Percentiles rank a stretch among this genome's conserved stretches.
phyloP scores from a whole-genome alignment of 2,113 vertebrate genomes.

The Tragelaphus imberbis region DNA sequence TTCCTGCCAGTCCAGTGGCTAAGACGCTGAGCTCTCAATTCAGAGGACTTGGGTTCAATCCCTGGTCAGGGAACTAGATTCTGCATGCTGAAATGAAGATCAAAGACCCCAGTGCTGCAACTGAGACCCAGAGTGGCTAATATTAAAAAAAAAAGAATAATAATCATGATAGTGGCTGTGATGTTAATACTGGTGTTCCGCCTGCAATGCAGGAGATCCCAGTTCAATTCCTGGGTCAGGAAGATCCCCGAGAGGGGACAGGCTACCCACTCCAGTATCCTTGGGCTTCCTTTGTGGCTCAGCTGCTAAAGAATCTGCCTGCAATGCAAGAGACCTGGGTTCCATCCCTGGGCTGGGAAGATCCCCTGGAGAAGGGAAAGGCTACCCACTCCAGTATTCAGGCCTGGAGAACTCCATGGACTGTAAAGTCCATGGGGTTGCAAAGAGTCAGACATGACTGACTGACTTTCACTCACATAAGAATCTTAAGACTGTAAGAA shows the following conservation, averaged over 20 bases:
- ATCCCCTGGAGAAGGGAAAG: background rate
- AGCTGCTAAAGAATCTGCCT: background rate
- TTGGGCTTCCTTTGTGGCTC: background rate
- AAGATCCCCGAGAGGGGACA: background rate
- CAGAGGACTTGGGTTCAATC: background rate
- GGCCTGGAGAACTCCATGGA: background rate
- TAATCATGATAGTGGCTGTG: background rate
- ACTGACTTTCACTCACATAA: background rate
- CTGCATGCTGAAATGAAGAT: background rate
- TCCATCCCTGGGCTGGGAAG: background rate
- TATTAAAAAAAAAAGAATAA: background rate
- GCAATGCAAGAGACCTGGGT: background rate
- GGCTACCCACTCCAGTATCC: background rate
- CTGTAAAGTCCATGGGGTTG: background rate
- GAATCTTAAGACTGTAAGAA: background rate
- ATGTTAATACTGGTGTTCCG: background rate
- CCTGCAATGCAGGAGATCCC: background rate
- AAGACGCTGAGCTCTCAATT: background rate
- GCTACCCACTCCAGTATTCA: background rate
- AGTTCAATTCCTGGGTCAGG: accelerated
- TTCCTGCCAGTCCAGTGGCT: background rate
- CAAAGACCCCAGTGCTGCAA: background rate
- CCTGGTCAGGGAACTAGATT: background rate
- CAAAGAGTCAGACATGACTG: background rate
- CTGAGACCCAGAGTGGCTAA: background rate